Evolutionary conservation across 2,797 vertebrate species (phyloP).

Genomic region (Phylloscopus collybita): DNA sequence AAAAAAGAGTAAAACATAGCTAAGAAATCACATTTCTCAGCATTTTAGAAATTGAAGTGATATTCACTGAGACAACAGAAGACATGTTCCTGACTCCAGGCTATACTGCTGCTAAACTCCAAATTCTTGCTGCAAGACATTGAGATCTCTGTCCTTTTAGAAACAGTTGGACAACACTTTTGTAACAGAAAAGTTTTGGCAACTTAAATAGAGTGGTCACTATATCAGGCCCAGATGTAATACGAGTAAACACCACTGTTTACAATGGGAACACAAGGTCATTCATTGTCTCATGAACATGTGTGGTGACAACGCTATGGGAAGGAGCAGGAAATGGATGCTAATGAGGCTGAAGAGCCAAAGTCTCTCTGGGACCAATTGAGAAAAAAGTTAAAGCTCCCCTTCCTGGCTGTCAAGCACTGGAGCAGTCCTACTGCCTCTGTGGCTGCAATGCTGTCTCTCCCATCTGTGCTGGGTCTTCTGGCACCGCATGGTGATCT

Average conservation of each 20-base stretch:
- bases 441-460: not conserved
- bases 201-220: not conserved
- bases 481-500: not conserved
- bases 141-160: not conserved
- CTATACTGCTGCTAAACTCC: not conserved
- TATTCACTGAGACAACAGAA: not conserved
- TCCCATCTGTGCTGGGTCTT: not conserved
- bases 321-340: slow-evolving; percentile 26
- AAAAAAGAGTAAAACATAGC: slow-evolving; percentile 9
- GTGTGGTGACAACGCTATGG: not conserved
- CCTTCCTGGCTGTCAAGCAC: not conserved
- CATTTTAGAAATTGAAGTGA: not conserved
- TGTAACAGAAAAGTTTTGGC: not conserved
- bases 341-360: slow-evolving; percentile 44
- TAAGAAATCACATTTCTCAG: slow-evolving; percentile 24
- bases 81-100: not conserved
- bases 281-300: not conserved
- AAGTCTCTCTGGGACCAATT: slow-evolving; percentile 26
- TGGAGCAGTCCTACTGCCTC: not conserved
- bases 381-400: slow-evolving; percentile 5
- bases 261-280: slow-evolving; percentile 9
- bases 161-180: not conserved
- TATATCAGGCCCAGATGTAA: slow-evolving; percentile 2
- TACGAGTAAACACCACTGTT: not conserved
- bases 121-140: not conserved